Evolutionary conservation across 2,113 vertebrate species (phyloP).

Genomic region (Pica pica): DNA sequence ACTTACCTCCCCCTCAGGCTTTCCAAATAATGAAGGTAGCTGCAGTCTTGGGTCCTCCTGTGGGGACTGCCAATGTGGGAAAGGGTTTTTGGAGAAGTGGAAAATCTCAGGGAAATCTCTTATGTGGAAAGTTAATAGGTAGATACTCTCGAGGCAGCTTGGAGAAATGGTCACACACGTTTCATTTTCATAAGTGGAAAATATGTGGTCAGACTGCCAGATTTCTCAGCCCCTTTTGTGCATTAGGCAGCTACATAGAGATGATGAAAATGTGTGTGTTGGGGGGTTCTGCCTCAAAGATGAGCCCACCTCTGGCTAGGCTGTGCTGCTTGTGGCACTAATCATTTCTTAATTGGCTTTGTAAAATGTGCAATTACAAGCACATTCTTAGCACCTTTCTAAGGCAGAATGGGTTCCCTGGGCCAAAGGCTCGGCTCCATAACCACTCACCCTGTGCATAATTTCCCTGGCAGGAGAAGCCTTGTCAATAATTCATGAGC

Average conservation of each 20-base stretch:
- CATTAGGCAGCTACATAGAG: background rate
- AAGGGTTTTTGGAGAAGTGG: background rate
- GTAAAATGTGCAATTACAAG: background rate
- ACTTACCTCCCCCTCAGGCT: background rate
- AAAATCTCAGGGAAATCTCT: constrained; percentile 23
- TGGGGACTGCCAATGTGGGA: background rate
- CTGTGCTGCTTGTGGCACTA: background rate
- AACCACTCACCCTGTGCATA: background rate
- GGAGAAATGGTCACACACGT: background rate
- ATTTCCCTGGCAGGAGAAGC: background rate
- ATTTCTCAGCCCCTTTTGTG: background rate
- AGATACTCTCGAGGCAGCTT: background rate
- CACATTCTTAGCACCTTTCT: background rate
- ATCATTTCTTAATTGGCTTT: background rate
- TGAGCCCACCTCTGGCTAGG: background rate
- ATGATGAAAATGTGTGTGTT: background rate
- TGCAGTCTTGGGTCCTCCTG: background rate
- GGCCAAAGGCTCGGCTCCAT: background rate
- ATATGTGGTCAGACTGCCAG: background rate
- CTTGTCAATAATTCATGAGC: background rate
- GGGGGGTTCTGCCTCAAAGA: background rate
- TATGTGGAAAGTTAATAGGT: background rate
- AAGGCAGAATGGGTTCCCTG: background rate
- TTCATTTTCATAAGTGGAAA: constrained; percentile 21
- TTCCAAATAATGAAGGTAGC: background rate